These are phyloP conservation scores for Zeugodacus cucurbitae DNA, from an alignment of 1,140 invertebrate genomes.

Conservation along the genomic window DNA sequence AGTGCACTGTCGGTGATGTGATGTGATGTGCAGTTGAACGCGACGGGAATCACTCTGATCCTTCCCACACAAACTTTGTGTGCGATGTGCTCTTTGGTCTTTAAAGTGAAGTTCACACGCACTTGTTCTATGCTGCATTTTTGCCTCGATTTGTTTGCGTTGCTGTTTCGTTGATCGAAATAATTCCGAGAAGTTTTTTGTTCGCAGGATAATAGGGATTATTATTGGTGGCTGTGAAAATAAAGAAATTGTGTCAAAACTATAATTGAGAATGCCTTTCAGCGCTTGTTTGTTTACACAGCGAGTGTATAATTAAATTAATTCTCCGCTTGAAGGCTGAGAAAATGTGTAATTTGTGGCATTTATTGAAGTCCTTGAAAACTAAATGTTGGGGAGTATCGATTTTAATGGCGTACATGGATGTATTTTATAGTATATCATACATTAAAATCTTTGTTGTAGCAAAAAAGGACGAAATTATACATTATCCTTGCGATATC, in stretches of 20 bases:
- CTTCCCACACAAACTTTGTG: neutral
- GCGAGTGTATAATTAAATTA: conserved; percentile 7
- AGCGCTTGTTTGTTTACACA: conserved; percentile 4
- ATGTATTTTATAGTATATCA: no score
- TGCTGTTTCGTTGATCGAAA: conserved; percentile 11
- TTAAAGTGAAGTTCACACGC: conserved; percentile 34
- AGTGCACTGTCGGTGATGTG: neutral
- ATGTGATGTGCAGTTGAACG: no score
- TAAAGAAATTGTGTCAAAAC: conserved; percentile 35
- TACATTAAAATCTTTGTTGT: no score
- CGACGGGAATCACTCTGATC: neutral
- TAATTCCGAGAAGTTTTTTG: conserved; percentile 9
- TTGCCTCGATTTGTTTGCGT: neutral
- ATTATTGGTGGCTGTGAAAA: conserved; percentile 36
- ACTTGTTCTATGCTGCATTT: neutral
- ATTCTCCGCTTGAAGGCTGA: neutral
- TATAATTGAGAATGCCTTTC: conserved; percentile 36
- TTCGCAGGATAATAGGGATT: conserved; percentile 21
- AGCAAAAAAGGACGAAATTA: no score
- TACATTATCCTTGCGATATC: neutral
- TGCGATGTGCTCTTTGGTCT: neutral
- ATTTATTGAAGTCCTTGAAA: neutral
- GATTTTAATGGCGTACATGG: no score
- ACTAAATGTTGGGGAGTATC: no score
- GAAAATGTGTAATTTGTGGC: neutral